phyloP scores from a whole-genome alignment of 2,888 invertebrate genomes.

The Salticus scenicus region DNA sequence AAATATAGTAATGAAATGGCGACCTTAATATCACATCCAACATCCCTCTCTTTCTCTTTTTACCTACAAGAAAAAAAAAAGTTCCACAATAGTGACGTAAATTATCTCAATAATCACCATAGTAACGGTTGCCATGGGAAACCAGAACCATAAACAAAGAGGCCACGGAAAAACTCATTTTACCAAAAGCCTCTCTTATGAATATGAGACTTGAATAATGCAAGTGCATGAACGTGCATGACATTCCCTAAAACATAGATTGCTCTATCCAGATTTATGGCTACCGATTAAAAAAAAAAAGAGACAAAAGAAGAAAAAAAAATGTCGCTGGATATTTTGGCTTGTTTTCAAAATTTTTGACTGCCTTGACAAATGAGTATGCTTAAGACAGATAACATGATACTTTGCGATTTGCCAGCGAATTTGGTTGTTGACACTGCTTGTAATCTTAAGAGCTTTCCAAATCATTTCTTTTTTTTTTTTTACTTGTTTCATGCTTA shows the following conservation, averaged over 20 bases:
- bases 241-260: slow-evolving; percentile 33
- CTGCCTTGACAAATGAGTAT: background rate
- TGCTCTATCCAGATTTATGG: slow-evolving; percentile 37
- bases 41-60: too few species aligned
- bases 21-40: too few species aligned
- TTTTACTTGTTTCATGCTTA: too few species aligned
- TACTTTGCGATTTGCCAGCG: background rate
- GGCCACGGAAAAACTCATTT: slow-evolving; percentile 51
- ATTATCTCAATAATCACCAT: slow-evolving; percentile 11
- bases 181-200: slow-evolving; percentile 52
- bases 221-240: slow-evolving; percentile 22
- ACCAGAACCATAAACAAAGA: slow-evolving; percentile 45
- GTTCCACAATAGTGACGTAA: slow-evolving; percentile 30
- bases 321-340: background rate
- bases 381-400: background rate
- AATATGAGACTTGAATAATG: slow-evolving; percentile 65
- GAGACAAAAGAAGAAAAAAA: background rate
- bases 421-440: background rate
- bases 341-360: background rate
- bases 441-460: background rate
- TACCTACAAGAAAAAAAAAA: too few species aligned
- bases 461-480: too few species aligned
- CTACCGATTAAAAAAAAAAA: background rate
- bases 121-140: slow-evolving; percentile 40
- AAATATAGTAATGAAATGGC: too few species aligned